These are phyloP conservation scores for Gadopsis marmoratus DNA, from an alignment of 2,797 vertebrate genomes.

Conservation along the genomic window DNA sequence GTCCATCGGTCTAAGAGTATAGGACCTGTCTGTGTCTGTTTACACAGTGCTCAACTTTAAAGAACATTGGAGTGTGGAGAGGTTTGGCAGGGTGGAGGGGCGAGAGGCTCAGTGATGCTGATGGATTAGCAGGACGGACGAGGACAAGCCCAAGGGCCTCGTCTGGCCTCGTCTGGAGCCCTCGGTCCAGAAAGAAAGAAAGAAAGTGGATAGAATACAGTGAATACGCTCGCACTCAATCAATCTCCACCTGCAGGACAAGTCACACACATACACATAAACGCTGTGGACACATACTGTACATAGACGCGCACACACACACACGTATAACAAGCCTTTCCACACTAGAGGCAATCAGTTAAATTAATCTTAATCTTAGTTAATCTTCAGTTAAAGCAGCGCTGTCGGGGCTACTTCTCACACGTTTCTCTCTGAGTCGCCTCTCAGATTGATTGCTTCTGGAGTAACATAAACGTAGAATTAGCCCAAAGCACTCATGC, in stretches of 20 bases:
- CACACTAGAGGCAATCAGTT: conserved; percentile 11
- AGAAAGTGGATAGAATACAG: conserved; percentile 40
- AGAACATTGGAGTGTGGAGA: conserved; percentile 53
- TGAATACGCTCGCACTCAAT: conserved; percentile 56
- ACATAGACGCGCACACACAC: conserved; percentile 15
- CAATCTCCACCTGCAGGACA: conserved; percentile 50
- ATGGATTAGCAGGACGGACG: conserved; percentile 70
- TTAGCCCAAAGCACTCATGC: conserved; percentile 22
- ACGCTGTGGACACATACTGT: conserved; percentile 3
- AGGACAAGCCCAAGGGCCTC: conserved; percentile 51
- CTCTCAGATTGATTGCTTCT: conserved; percentile 39
- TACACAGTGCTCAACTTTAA: conserved; percentile 44
- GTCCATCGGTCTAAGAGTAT: conserved; percentile 9
- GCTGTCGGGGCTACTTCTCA: conserved; percentile 19
- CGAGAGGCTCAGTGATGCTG: conserved; percentile 57
- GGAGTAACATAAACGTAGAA: conserved; percentile 23
- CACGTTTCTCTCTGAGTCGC: conserved; percentile 20
- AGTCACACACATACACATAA: conserved; percentile 13
- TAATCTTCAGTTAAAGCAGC: conserved; percentile 39
- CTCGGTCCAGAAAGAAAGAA: conserved; percentile 40
- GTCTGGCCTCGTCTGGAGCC: conserved; percentile 47
- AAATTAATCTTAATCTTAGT: no score
- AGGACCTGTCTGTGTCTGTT: conserved; percentile 50
- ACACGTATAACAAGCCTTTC: conserved; percentile 1
- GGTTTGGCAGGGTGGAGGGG: conserved; percentile 37